Percentiles rank a stretch among this genome's conserved stretches.
These are phyloP conservation scores for Sardinella longiceps DNA, from an alignment of 2,797 vertebrate species.

Conservation along the genomic window DNA sequence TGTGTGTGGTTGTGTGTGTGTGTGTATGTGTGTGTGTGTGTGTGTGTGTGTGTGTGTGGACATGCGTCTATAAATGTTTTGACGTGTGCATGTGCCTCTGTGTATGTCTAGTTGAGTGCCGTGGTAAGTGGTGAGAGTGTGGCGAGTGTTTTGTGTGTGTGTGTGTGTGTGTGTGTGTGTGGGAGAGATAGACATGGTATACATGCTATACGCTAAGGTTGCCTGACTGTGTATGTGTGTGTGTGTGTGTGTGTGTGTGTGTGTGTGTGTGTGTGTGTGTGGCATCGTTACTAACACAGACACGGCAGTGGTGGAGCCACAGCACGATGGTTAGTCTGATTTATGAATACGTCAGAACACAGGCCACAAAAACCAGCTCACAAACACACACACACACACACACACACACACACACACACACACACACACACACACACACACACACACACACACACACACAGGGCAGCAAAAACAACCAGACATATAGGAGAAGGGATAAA, in stretches of 20 bases:
- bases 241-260: conserved; percentile 13
- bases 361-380: conserved; percentile 1
- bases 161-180: neutral
- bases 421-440: too few relatives aligned
- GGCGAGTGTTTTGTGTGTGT: neutral
- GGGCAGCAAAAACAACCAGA: neutral
- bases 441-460: conserved; percentile 12
- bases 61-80: conserved; percentile 1
- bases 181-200: neutral
- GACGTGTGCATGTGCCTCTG: conserved; percentile 27
- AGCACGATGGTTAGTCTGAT: conserved; percentile 67
- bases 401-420: conserved; percentile 16
- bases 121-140: neutral
- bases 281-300: conserved; percentile 70
- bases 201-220: neutral
- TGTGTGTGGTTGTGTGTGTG: conserved; percentile 1
- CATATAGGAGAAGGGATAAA: neutral
- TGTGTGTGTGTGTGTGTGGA: neutral
- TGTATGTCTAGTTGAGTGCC: neutral
- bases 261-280: conserved; percentile 44
- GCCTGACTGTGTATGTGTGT: neutral
- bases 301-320: conserved; percentile 62
- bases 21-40: conserved; percentile 26
- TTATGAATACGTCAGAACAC: conserved; percentile 65
- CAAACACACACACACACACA: neutral